phyloP scores from a whole-genome alignment of 2,113 vertebrate species.

The Eptesicus fuscus region DNA sequence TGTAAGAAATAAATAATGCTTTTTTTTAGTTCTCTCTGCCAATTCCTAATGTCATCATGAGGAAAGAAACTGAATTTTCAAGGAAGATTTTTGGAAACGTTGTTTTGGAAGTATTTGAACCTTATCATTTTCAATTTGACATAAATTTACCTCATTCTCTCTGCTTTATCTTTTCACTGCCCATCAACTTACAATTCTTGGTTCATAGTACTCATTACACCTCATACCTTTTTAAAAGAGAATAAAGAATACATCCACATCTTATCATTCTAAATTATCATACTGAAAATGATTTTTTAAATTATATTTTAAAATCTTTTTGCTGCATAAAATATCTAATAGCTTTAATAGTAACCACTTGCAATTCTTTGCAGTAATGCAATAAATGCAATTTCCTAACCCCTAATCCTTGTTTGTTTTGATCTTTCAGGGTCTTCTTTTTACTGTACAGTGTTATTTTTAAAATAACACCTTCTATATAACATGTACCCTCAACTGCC shows the following conservation, averaged over 20 bases:
- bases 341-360: conserved; percentile 31
- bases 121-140: conserved; percentile 27
- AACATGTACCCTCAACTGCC: conserved; percentile 70
- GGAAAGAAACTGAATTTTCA: conserved; percentile 46
- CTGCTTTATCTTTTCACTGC: conserved; percentile 22
- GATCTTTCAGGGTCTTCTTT: conserved; percentile 76
- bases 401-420: conserved; percentile 72
- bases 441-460: conserved; percentile 72
- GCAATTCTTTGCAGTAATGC: conserved; percentile 42
- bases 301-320: conserved; percentile 24
- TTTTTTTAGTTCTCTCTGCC: conserved; percentile 54
- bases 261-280: conserved; percentile 46
- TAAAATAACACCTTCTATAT: conserved; percentile 69
- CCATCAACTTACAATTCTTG: conserved; percentile 21
- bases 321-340: conserved; percentile 31
- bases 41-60: conserved; percentile 40
- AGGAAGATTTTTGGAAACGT: conserved; percentile 42
- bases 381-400: conserved; percentile 57
- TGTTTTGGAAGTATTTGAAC: conserved; percentile 36
- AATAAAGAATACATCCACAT: background rate
- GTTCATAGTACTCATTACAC: conserved; percentile 18
- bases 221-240: conserved; percentile 21
- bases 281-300: conserved; percentile 26
- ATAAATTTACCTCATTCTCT: conserved; percentile 46
- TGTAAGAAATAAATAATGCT: conserved; percentile 41